Conservation (phyloP, 2,888 invertebrate species). For the Apamea monoglypha region DNA sequence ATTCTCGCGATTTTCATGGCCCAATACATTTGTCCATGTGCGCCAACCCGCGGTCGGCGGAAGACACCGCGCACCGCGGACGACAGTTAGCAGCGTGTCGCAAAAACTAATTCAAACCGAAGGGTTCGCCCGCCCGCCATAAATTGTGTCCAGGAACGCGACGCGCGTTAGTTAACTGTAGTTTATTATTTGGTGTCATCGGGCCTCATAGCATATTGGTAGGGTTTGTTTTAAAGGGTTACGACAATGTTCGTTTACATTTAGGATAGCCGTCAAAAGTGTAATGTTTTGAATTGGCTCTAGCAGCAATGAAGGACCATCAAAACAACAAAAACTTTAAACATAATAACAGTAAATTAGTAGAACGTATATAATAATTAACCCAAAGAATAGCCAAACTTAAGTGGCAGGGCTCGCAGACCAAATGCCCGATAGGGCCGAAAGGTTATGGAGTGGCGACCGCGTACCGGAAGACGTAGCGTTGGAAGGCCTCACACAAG, state of each 20-base stretch:
- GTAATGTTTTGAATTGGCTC: neutral
- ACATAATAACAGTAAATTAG: no score
- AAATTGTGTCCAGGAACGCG: conserved; percentile 77
- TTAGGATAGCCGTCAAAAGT: neutral
- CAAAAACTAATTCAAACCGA: conserved; percentile 86
- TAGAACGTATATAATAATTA: neutral
- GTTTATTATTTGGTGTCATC: conserved; percentile 61
- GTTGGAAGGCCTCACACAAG: no score
- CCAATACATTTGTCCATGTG: conserved; percentile 71
- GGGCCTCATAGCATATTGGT: conserved; percentile 12
- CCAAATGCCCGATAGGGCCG: no score
- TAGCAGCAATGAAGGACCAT: neutral
- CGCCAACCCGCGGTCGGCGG: conserved; percentile 62
- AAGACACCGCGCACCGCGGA: conserved; percentile 61
- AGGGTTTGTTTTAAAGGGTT: conserved; percentile 6
- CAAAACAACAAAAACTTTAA: neutral
- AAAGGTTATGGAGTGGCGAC: no score
- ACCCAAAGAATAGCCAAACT: no score
- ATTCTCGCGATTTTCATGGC: conserved; percentile 69
- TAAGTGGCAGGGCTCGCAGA: no score
- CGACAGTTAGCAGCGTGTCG: conserved; percentile 73
- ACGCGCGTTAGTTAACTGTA: conserved; percentile 62
- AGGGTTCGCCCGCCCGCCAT: conserved; percentile 72
- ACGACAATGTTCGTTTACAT: neutral
- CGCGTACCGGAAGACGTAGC: no score